Evolutionary conservation across 2,113 vertebrate species (phyloP), one percentile per base, ranked within the genome.

Genomic region (Esox niger): DNA sequence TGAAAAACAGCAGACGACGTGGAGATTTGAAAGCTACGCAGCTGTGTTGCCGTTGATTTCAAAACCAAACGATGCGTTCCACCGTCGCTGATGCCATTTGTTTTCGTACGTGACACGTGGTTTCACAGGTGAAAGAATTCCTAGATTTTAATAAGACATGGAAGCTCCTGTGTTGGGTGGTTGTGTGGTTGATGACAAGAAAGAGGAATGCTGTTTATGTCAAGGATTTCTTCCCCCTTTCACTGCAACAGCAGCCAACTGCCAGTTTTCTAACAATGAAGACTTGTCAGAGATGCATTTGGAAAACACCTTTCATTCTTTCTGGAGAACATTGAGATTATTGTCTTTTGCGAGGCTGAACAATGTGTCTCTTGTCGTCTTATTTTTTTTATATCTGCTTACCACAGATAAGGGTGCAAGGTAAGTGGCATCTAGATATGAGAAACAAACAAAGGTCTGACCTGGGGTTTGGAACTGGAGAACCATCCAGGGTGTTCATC

Each of bases 341-440:
- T 68, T 64, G 78, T 86, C 84, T 86, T 80, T 69, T 84, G 86
- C 70, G 71, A 77, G 72, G 31, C 10, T 20, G 67, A 78, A 96
- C 93, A 95, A 88, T 93, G 77, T 90, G 69, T 55, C 89, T 89
- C 93, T 95, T 95, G 94, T 97, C 75, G 82, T 61, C 60, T 74
- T 73, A 72, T 71, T 67, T n/a, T n/a, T n/a, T n/a, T n/a, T n/a
- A n/a, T n/a, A n/a, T n/a, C n/a, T n/a, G n/a, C n/a, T n/a, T n/a
- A n/a, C n/a, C n/a, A n/a, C n/a, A n/a, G n/a, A n/a, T n/a, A n/a
- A n/a, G n/a, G n/a, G n/a, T n/a, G n/a, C n/a, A n/a, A n/a, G n/a
- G n/a, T 86, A 79, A 82, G 76, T 43, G 29, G 26, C 17, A 56
- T 64, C 46, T 59, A 74, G 33, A 68, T 26, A 61, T 62, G 67